Base-by-base conservation (phyloP, 1,140 invertebrate species). In the Oreohelix idahoensis region DNA sequence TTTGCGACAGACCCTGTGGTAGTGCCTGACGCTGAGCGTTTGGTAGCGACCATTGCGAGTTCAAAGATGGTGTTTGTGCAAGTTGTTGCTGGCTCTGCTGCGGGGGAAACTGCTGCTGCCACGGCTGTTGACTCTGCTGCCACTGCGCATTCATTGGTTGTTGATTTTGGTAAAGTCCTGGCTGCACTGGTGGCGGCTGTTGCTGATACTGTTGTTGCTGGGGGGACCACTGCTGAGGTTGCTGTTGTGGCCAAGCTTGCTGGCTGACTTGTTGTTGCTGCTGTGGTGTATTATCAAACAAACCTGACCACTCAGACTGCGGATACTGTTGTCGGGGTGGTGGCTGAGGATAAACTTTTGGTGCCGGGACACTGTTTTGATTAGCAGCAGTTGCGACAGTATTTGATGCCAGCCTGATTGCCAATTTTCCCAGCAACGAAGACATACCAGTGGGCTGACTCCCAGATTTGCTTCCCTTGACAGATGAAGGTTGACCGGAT, bases 211-310 rank as follows among this genome's bases (percentile, higher is more conserved):
- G 74, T 35, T 76, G 74, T 29, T 76, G 74, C 42, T 42, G 74
- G 5, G 17, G 70, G 15, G 10, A 29, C n/a, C 8, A n/a, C 17
- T 73, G 70, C 17, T 73, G 70, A 2, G 17, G 29, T 17, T 5
- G 39, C 8, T 39, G 42, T 20, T 78, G 76, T 26, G 20, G 8
- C 76, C 49, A 58, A 8, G 15, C 1, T 35, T 49, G 4, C 20
- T 13, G 32, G 8, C 51, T 17, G 5, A 78, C 10, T 26, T 53
- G 51, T 20, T 53, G 76, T 23, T 78, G 76, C 49, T 58, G 76
- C 49, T 78, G 76, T 17, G 76, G 76, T n/a, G 76, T 13, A 1
- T 58, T 32, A 49, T 78, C 76, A 26, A 78, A 39, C 17, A 78
- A 26, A 42, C 76, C 76, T 11, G 35, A 42, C 76, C 76, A 78